phyloP scores from a whole-genome alignment of 1,140 invertebrate species.

The Chelonus insularis region DNA sequence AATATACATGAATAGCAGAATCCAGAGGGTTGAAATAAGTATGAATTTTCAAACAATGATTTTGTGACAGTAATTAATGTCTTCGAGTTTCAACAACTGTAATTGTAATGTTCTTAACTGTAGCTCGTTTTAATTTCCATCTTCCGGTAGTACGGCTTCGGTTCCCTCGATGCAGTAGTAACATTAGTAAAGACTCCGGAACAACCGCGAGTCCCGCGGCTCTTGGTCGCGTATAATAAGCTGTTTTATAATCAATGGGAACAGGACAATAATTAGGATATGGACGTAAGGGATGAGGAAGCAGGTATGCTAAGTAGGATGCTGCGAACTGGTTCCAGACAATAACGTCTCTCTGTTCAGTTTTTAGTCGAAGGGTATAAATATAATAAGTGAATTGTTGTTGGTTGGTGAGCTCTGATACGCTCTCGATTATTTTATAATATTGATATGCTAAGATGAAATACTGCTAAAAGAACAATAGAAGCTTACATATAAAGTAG shows the following conservation, averaged over 20 bases:
- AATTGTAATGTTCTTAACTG: constrained; percentile 1
- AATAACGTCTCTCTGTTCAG: constrained; percentile 40
- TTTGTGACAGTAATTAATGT: not conserved
- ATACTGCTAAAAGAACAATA: no score
- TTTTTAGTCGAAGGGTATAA: constrained; percentile 29
- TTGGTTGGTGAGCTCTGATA: constrained; percentile 41
- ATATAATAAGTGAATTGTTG: constrained; percentile 32
- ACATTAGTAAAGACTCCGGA: not conserved
- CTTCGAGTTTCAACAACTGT: not conserved
- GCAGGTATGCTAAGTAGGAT: constrained; percentile 51
- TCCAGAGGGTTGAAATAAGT: no score
- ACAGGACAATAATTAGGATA: constrained; percentile 52
- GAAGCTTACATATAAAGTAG: no score
- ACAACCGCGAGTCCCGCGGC: not conserved
- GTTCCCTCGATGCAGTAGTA: not conserved
- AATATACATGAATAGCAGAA: no score
- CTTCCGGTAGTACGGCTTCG: not conserved
- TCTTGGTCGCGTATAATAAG: constrained; percentile 44
- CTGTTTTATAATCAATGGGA: constrained; percentile 59
- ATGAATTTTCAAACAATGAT: no score
- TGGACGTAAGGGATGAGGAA: constrained; percentile 34
- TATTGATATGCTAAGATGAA: no score
- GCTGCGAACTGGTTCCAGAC: constrained; percentile 57
- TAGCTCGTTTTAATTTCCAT: constrained; percentile 14
- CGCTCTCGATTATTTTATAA: constrained; percentile 56